Conservation (phyloP, 2,113 vertebrate genomes). For the Planiliza haematocheilus region DNA sequence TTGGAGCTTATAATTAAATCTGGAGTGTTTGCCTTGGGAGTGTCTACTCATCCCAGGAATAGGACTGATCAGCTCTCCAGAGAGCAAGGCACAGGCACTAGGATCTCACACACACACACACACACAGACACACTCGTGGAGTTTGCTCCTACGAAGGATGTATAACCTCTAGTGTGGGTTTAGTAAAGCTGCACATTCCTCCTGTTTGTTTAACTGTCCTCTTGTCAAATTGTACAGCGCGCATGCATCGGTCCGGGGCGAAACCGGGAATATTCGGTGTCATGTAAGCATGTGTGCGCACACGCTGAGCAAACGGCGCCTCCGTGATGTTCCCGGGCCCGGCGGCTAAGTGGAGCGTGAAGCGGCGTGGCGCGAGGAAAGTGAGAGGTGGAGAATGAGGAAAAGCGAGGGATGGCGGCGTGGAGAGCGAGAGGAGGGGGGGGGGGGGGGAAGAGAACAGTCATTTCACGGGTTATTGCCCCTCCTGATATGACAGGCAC, state of each 20-base stretch:
- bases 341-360: constrained; percentile 66
- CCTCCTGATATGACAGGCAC: constrained; percentile 76
- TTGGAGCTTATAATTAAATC: constrained; percentile 86
- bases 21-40: constrained; percentile 84
- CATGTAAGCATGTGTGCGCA: not conserved
- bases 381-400: constrained; percentile 49
- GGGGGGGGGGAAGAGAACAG: constrained; percentile 66
- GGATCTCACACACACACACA: constrained; percentile 47
- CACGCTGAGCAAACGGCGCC: constrained; percentile 22
- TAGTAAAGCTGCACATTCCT: constrained; percentile 37
- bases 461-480: constrained; percentile 82
- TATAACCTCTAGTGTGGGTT: constrained; percentile 54
- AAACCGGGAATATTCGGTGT: not conserved
- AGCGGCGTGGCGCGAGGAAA: constrained; percentile 32
- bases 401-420: constrained; percentile 42
- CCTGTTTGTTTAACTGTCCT: constrained; percentile 48
- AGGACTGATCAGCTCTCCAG: constrained; percentile 77
- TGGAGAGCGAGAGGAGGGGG: constrained; percentile 38
- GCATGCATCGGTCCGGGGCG: constrained; percentile 5
- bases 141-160: constrained; percentile 34
- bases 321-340: constrained; percentile 28
- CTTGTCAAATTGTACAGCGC: constrained; percentile 34
- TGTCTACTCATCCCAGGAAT: constrained; percentile 80
- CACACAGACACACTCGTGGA: constrained; percentile 7
- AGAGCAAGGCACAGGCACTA: constrained; percentile 64